Base-by-base conservation (phyloP, 2,888 invertebrate genomes). In the Rhopalosiphum nymphaeae region DNA sequence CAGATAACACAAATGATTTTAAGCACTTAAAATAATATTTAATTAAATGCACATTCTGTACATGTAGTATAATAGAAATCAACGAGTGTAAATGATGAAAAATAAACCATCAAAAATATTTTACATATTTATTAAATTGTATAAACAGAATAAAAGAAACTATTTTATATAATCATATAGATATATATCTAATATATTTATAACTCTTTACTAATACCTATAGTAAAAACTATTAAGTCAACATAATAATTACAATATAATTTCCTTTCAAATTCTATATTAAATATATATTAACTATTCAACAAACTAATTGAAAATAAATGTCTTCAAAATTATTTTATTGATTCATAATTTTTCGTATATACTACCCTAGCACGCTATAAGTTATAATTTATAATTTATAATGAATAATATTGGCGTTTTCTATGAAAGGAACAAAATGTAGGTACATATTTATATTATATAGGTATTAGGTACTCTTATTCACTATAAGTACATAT, bases 1-100 rank as follows among this genome's bases (percentile, higher is more conserved):
- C 26, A 88, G 90, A 78, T 61, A 57, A 89, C 29, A 29, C 42
- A 56, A 89, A 89, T 44, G 16, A 44, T 56, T 89, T 57, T 44
- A 44, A 57, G 57, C 44, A 26, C 46, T 1, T 29, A 46, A 78
- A 7, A 78, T 78, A 9, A 36, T 36, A 36, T 78, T 36, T 42
- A 9, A 78, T 36, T 78, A 36, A 78, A 78, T 7, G 36, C 36
- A 2, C 11, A 26, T 26, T 5, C 7, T 56, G 7, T 57, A 26
- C 10, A 57, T 36, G 4, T n/a, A n/a, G 36, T 36, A 16, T 7
- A 1, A 78, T 36, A 78, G 7, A 36, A 21, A 78, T 78, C 78
- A n/a, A n/a, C 7, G 16, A 53, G 53, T 16, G 53, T 21, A 3
- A 53, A 4, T 53, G 53, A 53, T 53, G 49, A 7, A 49, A 49